Percentiles rank a stretch among this genome's conserved stretches.
phyloP scores from a whole-genome alignment of 2,888 invertebrate species.

The Embidobia sp. region DNA sequence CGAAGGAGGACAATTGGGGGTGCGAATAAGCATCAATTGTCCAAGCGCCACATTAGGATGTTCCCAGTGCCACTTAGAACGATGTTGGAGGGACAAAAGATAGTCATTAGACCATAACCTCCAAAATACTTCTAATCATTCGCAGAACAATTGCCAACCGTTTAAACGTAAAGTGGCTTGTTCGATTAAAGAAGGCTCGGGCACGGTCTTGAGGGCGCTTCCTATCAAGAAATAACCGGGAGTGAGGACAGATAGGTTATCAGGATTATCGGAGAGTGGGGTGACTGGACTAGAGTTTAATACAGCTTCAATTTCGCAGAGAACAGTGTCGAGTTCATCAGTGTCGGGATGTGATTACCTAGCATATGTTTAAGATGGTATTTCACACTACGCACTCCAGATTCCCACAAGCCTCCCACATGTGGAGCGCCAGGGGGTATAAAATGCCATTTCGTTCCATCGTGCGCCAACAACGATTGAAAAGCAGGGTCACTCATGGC shows the following conservation, averaged over 20 bases:
- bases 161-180: not conserved
- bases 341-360: not conserved
- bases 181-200: not conserved
- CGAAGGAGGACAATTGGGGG: not conserved
- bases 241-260: not conserved
- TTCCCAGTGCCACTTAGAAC: not conserved
- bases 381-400: not conserved
- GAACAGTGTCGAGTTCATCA: not conserved
- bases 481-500: too few species aligned
- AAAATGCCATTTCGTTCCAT: not conserved
- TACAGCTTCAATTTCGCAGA: slow-evolving; percentile 6
- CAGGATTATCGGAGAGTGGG: slow-evolving; percentile 4
- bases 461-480: too few species aligned
- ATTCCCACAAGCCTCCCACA: not conserved
- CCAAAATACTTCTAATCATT: not conserved
- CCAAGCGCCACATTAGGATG: not conserved
- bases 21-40: not conserved
- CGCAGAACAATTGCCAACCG: not conserved
- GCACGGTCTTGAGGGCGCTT: not conserved
- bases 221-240: slow-evolving; percentile 2
- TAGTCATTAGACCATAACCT: slow-evolving; percentile 2
- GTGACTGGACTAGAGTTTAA: slow-evolving; percentile 22
- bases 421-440: not conserved
- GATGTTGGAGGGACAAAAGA: not conserved
- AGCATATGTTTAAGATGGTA: not conserved